Base-by-base conservation (phyloP, 2,797 vertebrate species). In the Sebastolobus alascanus region DNA sequence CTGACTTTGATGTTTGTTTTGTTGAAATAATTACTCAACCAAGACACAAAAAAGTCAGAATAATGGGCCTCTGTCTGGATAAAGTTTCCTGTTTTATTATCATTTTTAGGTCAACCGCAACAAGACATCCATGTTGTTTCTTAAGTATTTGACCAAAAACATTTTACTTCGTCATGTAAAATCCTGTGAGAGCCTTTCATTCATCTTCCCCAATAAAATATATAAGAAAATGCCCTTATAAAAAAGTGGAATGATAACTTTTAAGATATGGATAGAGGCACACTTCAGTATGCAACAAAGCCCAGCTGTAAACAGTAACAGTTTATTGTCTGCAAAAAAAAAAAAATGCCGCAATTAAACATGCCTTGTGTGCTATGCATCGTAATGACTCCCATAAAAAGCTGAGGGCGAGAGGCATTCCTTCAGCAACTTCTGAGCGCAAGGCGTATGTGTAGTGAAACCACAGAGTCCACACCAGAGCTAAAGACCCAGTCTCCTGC, bases 371-470 rank as follows among this genome's bases (percentile, higher is more conserved):
- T 87, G 90, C 90, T 79, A 67, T 82, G 94, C 90, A 87, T 93
- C 85, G 64, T 96, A 94, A 96, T 95, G 93, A 91, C 85, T 91
- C 83, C 91, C 93, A 93, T 96, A 95, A 96, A 96, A 95, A 87
- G 87, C 87, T 86, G 87, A 92, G 90, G 90, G 85, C 46, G n/a
- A 89, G 88, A 89, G 76, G 84, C 92, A 93, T 96, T 95, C 94
- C 91, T 94, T 73, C 79, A 83, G 90, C 91, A 85, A 93, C 93
- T 93, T 94, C 91, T 94, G 89, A 95, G 93, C 83, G 52, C 46
- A 77, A 88, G 91, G 86, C 90, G 82, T 90, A 92, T 92, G 93
- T 89, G 90, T 82, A 87, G 87, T 83, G 87, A 87, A 94, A 95
- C 94, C 91, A 66, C 94, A 94, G 80, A 86, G 91, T 92, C 91